These are phyloP conservation scores for Mythimna loreyi DNA, from an alignment of 2,888 invertebrate genomes.

Conservation along the genomic window DNA sequence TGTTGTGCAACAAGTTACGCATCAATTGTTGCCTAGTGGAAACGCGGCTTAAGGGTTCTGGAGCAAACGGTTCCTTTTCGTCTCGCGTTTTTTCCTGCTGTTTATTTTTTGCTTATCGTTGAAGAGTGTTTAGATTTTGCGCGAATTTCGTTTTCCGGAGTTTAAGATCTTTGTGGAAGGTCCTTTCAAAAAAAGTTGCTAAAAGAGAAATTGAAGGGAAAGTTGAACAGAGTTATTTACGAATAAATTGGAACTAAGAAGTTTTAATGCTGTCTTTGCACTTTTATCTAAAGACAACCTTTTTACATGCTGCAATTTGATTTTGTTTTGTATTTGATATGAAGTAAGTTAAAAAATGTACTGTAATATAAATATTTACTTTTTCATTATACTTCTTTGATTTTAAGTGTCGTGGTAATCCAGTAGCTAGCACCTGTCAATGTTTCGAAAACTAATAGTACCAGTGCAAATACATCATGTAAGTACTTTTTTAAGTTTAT, in stretches of 20 bases:
- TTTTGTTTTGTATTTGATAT: not conserved
- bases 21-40: too few relatives aligned
- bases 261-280: conserved; percentile 16
- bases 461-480: too few relatives aligned
- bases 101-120: conserved; percentile 54
- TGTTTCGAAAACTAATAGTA: too few relatives aligned
- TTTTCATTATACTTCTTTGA: too few relatives aligned
- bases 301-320: not conserved
- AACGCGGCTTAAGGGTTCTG: conserved; percentile 27
- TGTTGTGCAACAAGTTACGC: too few relatives aligned
- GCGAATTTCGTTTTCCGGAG: conserved; percentile 29
- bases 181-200: conserved; percentile 21
- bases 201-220: conserved; percentile 9
- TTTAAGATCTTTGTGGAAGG: conserved; percentile 23
- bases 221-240: conserved; percentile 27
- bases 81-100: conserved; percentile 38
- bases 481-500: too few relatives aligned
- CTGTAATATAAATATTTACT: too few relatives aligned
- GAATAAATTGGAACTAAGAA: conserved; percentile 17
- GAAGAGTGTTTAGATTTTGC: conserved; percentile 48
- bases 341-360: too few relatives aligned
- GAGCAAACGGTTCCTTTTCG: conserved; percentile 40
- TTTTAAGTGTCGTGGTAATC: too few relatives aligned
- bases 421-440: too few relatives aligned
- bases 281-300: not conserved